Evolutionary conservation across 2,113 vertebrate species (phyloP), one percentile per base, ranked within the genome.

Genomic region (Ahaetulla prasina): DNA sequence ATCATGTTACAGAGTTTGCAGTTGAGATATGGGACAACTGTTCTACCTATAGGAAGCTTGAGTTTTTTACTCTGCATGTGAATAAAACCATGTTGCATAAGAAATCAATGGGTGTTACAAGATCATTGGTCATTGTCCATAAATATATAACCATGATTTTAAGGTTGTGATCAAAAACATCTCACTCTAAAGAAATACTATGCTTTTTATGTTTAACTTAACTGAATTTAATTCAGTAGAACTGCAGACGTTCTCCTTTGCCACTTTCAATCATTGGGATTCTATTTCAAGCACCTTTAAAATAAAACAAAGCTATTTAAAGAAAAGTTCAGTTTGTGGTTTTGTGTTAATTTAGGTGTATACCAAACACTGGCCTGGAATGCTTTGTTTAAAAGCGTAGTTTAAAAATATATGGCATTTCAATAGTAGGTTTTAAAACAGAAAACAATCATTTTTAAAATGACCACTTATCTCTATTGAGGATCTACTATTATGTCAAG

Each of bases 371-470:
- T 53, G 84, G 89, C 10, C 68, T 47, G 55, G 35, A 90, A 90
- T 93, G 57, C 50, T 55, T 87, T 90, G 89, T 80, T 90, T 35
- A 80, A 87, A 74, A 54, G 54, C 8, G 25, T 45, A 47, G 35
- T 80, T 80, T 80, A 43, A 87, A 74, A 54, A 74, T 23, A 47
- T n/a, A 47, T 89, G 87, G 11, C 85, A 85, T 55, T 86, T 16
- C 3, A 39, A 86, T 30, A 45, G 22, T 74, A 25, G 5, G 47
- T 89, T 89, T 68, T 91, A 22, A 89, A 93, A 63, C n/a, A 68
- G 55, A 90, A 88, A 94, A 91, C 50, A 60, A 84, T 43, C 9
- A 22, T 57, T 88, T 47, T 92, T 84, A 50, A 92, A 88, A 93
- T 2, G 68, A 16, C 39, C 7, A 4, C 35, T 90, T 63, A 7